Percentiles rank a stretch among this genome's conserved stretches.
Evolutionary conservation across 2,888 invertebrate genomes (phyloP).

Genomic region (Lithophane socia): DNA sequence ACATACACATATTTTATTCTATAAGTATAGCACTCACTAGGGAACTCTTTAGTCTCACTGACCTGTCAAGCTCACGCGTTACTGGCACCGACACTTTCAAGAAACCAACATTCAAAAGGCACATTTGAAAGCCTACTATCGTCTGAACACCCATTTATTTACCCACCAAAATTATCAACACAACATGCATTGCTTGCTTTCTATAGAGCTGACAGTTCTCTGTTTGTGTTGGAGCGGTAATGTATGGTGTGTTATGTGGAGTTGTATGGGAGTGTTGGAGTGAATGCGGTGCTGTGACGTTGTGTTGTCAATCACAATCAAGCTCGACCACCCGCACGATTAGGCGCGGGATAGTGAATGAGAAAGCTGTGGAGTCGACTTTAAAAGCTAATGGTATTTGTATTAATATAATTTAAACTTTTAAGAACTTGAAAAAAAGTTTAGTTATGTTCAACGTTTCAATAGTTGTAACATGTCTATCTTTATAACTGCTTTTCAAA

Average conservation of each 20-base stretch:
- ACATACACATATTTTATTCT: conserved; percentile 20
- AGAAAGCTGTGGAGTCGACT: conserved; percentile 69
- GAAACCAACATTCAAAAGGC: conserved; percentile 74
- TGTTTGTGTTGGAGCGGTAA: conserved; percentile 42
- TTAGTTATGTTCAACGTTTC: too few relatives aligned
- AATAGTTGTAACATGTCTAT: neutral
- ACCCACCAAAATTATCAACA: conserved; percentile 15
- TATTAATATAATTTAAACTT: too few relatives aligned
- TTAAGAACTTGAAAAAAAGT: too few relatives aligned
- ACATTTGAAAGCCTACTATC: conserved; percentile 75
- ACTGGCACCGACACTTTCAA: conserved; percentile 71
- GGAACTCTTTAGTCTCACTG: conserved; percentile 65
- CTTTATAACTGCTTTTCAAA: neutral
- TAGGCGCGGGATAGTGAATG: conserved; percentile 77
- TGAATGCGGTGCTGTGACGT: conserved; percentile 81
- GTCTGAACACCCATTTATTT: conserved; percentile 42
- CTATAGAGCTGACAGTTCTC: rapidly evolving
- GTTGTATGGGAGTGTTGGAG: conserved; percentile 50
- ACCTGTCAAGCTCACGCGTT: conserved; percentile 73
- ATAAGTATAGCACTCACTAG: conserved; percentile 43
- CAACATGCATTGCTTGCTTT: conserved; percentile 64
- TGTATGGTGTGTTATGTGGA: conserved; percentile 62
- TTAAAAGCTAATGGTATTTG: too few relatives aligned
- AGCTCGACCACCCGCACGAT: conserved; percentile 88
- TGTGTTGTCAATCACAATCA: conserved; percentile 89